These are phyloP conservation scores for Pleuronectes platessa DNA, from an alignment of 2,113 vertebrate species.

Conservation along the genomic window DNA sequence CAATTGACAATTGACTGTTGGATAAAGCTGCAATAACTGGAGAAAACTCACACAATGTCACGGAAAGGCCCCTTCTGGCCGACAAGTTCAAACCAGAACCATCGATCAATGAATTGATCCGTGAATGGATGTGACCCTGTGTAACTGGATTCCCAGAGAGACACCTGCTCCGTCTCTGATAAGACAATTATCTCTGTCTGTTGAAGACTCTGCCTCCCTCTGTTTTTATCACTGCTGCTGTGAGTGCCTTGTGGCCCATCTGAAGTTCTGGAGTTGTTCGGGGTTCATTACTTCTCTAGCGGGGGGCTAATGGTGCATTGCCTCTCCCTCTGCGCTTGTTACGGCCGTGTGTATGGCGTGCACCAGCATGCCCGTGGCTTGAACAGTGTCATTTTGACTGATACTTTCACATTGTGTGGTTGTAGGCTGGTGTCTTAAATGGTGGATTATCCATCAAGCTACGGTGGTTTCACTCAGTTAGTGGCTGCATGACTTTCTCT, in stretches of 20 bases:
- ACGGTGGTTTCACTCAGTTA: neutral
- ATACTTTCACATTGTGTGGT: slow-evolving; percentile 45
- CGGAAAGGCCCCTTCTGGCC: neutral
- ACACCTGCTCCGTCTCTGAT: neutral
- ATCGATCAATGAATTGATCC: neutral
- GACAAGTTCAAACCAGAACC: neutral
- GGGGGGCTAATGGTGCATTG: slow-evolving; percentile 68
- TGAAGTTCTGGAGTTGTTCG: slow-evolving; percentile 56
- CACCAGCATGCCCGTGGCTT: slow-evolving; percentile 11
- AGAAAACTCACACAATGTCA: neutral
- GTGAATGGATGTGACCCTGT: neutral
- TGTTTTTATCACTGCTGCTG: slow-evolving; percentile 35
- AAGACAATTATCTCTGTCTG: neutral
- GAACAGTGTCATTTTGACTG: slow-evolving; percentile 61
- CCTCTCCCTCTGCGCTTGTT: slow-evolving; percentile 50
- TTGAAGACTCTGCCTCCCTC: slow-evolving; percentile 8
- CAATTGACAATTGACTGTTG: neutral
- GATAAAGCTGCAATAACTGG: neutral
- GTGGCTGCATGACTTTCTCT: slow-evolving; percentile 17
- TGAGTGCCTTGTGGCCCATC: slow-evolving; percentile 45
- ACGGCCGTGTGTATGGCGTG: slow-evolving; percentile 38
- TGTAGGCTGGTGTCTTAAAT: slow-evolving; percentile 48
- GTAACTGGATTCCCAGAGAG: neutral
- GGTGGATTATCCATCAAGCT: slow-evolving; percentile 49
- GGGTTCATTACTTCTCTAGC: slow-evolving; percentile 67